A percentile compares a stretch with the other conserved stretches of the same genome.
Conservation (phyloP, 2,113 vertebrate species). For the Salminus brasiliensis region DNA sequence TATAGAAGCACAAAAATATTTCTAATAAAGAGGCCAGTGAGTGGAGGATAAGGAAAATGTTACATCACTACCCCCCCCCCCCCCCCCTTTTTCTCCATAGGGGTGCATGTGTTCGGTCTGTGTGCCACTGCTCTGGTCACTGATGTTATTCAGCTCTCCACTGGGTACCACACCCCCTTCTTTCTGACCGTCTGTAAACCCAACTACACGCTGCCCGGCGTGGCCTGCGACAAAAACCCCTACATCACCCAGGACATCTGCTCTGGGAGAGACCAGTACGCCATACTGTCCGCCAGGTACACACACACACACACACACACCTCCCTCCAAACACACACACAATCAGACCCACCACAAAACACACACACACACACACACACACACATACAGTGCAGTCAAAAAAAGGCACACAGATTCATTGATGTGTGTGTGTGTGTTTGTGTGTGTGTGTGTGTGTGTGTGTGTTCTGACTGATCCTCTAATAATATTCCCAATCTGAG, state of each 20-base stretch:
- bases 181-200: conserved; percentile 98
- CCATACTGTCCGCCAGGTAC: conserved; percentile 94
- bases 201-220: conserved; percentile 92
- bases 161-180: conserved; percentile 94
- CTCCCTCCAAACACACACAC: neutral
- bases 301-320: neutral
- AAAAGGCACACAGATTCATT: no score
- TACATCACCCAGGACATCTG: conserved; percentile 97
- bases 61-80: no score
- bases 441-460: neutral
- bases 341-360: neutral
- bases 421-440: neutral
- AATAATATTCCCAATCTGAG: no score
- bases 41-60: no score
- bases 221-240: conserved; percentile 91
- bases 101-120: conserved; percentile 95
- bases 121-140: conserved; percentile 97
- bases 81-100: conserved; percentile 64
- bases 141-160: conserved; percentile 95
- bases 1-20: no score
- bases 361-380: conserved; percentile 4
- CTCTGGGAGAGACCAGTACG: conserved; percentile 85
- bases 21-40: no score
- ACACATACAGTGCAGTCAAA: neutral
- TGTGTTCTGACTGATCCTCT: neutral